Evolutionary conservation across 92 coral and sea anemone genomes (phyloP).

Genomic region (Umimayanthus chanpuru): DNA sequence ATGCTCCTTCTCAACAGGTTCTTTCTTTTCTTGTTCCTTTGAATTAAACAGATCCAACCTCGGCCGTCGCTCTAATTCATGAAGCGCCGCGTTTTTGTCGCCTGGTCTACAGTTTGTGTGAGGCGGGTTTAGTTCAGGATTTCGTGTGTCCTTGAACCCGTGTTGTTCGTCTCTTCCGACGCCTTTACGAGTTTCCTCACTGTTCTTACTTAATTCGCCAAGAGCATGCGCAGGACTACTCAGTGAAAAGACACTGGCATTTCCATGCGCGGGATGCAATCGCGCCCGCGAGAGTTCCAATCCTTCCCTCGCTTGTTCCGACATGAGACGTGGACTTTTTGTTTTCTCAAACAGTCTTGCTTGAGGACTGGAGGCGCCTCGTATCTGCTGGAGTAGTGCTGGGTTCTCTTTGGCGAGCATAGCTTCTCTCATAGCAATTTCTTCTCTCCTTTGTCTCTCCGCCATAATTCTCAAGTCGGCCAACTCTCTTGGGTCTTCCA

Average conservation of each 20-base stretch:
- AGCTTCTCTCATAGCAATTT: constrained; percentile 55
- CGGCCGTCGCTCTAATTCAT: constrained; percentile 61
- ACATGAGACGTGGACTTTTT: constrained; percentile 11
- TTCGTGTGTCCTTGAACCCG: constrained; percentile 20
- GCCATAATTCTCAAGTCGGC: constrained; percentile 62
- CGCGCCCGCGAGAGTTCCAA: constrained; percentile 47
- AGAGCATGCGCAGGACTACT: constrained; percentile 57
- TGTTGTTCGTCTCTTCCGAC: constrained; percentile 59
- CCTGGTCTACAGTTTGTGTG: constrained; percentile 13
- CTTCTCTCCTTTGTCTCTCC: constrained; percentile 75
- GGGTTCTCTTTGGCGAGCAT: constrained; percentile 45
- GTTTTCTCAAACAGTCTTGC: constrained; percentile 62
- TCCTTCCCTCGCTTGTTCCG: constrained; percentile 47
- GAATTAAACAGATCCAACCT: constrained; percentile 65
- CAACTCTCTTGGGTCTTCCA: constrained; percentile 66
- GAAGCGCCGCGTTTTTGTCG: constrained; percentile 64
- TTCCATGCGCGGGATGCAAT: constrained; percentile 65
- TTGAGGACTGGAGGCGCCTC: constrained; percentile 61
- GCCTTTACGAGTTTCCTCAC: constrained; percentile 62
- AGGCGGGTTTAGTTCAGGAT: constrained; percentile 5
- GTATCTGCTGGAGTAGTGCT: constrained; percentile 43
- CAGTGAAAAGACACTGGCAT: constrained; percentile 63
- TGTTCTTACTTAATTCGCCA: constrained; percentile 62
- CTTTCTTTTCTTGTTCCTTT: constrained; percentile 76
- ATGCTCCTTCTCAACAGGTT: constrained; percentile 24